Percentiles rank a stretch among this genome's conserved stretches.
Conservation (phyloP, 2,888 invertebrate species). For the Hirtodrosophila trivittata region DNA sequence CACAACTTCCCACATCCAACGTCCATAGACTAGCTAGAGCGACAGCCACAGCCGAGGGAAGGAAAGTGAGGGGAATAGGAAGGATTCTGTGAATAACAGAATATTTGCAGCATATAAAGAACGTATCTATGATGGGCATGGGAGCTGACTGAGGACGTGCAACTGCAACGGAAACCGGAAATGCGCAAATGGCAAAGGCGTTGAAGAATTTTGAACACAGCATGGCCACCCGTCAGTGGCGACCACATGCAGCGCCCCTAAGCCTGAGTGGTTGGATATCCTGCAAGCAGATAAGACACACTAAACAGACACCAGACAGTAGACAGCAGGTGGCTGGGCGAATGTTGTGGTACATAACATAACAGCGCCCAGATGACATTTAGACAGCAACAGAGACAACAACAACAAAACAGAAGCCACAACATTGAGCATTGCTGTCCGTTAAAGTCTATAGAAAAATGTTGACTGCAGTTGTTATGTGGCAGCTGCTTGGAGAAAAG, state of each 20-base stretch:
- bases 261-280: conserved; percentile 55
- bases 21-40: conserved; percentile 35
- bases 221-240: conserved; percentile 26
- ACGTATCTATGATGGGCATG: conserved; percentile 51
- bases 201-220: conserved; percentile 69
- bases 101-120: conserved; percentile 68
- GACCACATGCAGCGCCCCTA: conserved; percentile 65
- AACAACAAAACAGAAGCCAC: neutral
- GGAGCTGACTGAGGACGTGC: conserved; percentile 58
- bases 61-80: conserved; percentile 37
- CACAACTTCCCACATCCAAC: conserved; percentile 7
- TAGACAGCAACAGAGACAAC: neutral
- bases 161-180: conserved; percentile 79
- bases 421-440: conserved; percentile 3
- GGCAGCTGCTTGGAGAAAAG: too few relatives aligned
- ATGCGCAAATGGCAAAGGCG: conserved; percentile 79
- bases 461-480: too few relatives aligned
- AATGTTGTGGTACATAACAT: neutral
- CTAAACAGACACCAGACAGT: conserved; percentile 32
- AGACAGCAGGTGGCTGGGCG: conserved; percentile 18
- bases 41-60: conserved; percentile 2
- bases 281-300: conserved; percentile 48
- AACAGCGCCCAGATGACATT: conserved; percentile 8
- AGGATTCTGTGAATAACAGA: conserved; percentile 66
- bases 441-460: too few relatives aligned